These are phyloP conservation scores for Pontoporia blainvillei DNA, from an alignment of 2,113 vertebrate species.

Conservation along the genomic window DNA sequence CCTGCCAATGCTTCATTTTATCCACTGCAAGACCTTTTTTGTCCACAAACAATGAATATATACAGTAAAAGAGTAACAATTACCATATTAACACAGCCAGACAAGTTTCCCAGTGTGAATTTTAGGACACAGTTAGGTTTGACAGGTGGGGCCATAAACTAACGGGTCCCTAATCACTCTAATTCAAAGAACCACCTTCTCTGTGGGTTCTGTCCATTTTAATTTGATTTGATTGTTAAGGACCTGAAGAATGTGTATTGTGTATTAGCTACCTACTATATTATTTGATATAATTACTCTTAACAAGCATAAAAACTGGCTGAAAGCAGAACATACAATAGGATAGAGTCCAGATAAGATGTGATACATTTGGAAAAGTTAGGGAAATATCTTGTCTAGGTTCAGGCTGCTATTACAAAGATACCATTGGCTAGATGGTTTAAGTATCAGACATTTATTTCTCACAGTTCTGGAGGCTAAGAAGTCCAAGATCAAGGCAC, in stretches of 20 bases:
- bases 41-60: not conserved
- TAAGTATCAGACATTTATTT: not conserved
- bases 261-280: not conserved
- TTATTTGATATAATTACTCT: not conserved
- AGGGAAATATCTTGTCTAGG: not conserved
- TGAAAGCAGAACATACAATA: not conserved
- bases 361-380: not conserved
- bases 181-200: not conserved
- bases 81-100: no score
- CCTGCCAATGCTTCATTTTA: not conserved
- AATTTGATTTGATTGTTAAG: not conserved
- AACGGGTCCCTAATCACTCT: not conserved
- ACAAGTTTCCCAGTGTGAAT: not conserved
- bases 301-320: not conserved
- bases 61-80: not conserved
- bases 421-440: not conserved
- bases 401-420: not conserved
- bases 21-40: not conserved
- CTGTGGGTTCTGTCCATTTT: not conserved
- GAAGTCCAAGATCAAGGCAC: not conserved
- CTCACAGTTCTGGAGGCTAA: not conserved
- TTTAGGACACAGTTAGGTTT: not conserved
- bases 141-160: fast-evolving
- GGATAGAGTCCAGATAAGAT: not conserved
- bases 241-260: not conserved